Percentiles rank a stretch among this genome's conserved stretches.
Evolutionary conservation across 2,888 invertebrate species (phyloP).

Genomic region (Timandra comae): DNA sequence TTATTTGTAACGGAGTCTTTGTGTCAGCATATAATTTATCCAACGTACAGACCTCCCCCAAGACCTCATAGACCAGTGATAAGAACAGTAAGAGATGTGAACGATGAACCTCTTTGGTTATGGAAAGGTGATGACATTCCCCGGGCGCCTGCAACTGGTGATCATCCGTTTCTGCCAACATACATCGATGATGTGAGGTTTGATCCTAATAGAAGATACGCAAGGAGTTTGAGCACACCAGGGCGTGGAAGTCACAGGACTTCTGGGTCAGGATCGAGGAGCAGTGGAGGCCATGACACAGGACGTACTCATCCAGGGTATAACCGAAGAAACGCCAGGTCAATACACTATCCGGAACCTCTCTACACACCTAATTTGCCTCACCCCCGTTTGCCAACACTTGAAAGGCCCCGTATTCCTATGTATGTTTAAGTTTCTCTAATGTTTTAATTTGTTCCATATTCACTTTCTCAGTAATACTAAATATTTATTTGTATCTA

Average conservation of each 20-base stretch:
- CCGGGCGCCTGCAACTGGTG: constrained; percentile 2
- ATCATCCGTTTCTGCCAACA: constrained; percentile 6
- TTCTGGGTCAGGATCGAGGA: constrained; percentile 29
- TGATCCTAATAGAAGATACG: constrained; percentile 8
- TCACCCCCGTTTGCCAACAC: constrained; percentile 3
- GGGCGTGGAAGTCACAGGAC: constrained; percentile 31
- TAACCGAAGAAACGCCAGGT: constrained; percentile 38
- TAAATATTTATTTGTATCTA: too few relatives aligned
- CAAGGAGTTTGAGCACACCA: constrained; percentile 25
- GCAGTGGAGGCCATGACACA: constrained; percentile 29
- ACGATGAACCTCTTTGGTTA: constrained; percentile 5
- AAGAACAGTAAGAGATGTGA: constrained; percentile 11
- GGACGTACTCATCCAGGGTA: constrained; percentile 41
- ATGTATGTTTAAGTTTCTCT: constrained; percentile 13
- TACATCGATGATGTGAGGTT: constrained; percentile 5
- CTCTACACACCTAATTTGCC: too few relatives aligned
- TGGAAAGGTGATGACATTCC: constrained; percentile 3
- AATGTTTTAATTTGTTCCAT: too few relatives aligned
- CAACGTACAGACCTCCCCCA: constrained; percentile 11
- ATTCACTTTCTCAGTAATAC: too few relatives aligned
- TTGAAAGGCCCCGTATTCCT: constrained; percentile 7
- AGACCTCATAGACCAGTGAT: constrained; percentile 2
- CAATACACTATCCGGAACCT: too few relatives aligned
- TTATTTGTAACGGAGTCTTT: constrained; percentile 5
- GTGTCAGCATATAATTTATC: constrained; percentile 11